Evolutionary conservation across 2,113 vertebrate genomes (phyloP), one percentile per base, ranked within the genome.

Genomic region (Phylloscopus whistleri): DNA sequence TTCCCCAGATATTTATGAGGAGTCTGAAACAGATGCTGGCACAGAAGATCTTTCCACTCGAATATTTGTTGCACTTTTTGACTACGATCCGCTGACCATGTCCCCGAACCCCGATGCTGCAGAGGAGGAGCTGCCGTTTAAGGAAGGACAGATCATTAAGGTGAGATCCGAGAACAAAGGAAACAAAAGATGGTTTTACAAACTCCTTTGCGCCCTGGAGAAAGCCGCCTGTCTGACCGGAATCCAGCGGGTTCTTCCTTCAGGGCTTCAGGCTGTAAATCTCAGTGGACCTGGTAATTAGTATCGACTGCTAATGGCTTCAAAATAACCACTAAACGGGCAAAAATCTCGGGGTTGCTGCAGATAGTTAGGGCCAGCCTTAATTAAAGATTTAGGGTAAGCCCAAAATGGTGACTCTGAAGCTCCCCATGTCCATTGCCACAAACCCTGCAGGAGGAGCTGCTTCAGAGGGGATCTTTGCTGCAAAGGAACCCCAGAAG

Each of bases 131-230:
- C 98, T 99, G 84, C 99, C 99, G 2, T 99, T 99, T 73, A 99
- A 99, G 87, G 99, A 99, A 86, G 99, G 99, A 31, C 99, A 99
- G 97, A 98, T 99, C 94, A 99, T 99, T 91, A 99, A 99, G 99
- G 99, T 99, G 95, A 62, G 92, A 15, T 4, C 43, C 27, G 39
- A 17, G 55, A 33, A 0, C 35, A 49, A 19, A 56, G 56, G 30
- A 9, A 30, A 30, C 1, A 0, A 83, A 53, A 31, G 30, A 6
- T 24, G 5, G 2, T 31, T 72, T 46, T 23, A 48, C 62, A 55
- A 17, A 24, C 20, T 37, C 10, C 53, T 46, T 16, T 81, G 52
- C 30, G 20, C 27, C 14, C 43, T 2, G 2, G 72, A 33, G 12
- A 64, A 41, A 55, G 19, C 55, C 33, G 13, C 33, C 53, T 24